phyloP scores from a whole-genome alignment of 2,797 vertebrate species.

The Pseudochromis fuscus region DNA sequence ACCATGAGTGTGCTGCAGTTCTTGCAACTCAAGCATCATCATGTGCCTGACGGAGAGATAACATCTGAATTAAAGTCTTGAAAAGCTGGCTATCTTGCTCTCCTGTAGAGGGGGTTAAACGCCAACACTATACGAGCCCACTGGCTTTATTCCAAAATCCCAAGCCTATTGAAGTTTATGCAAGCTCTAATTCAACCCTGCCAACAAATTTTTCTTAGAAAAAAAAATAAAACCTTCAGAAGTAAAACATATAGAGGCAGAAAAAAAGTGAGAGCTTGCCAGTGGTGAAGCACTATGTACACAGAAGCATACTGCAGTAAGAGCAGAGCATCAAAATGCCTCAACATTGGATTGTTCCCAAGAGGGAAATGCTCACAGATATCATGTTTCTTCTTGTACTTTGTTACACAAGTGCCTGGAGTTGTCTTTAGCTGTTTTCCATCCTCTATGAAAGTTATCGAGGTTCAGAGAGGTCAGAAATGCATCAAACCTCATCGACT shows the following conservation, averaged over 20 bases:
- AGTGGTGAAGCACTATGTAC: constrained; percentile 41
- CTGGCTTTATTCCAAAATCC: constrained; percentile 55
- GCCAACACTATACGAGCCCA: constrained; percentile 38
- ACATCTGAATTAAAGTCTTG: constrained; percentile 56
- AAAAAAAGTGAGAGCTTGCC: constrained; percentile 32
- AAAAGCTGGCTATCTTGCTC: constrained; percentile 29
- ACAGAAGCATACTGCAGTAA: constrained; percentile 55
- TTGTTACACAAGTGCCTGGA: constrained; percentile 72
- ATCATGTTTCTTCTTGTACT: constrained; percentile 80
- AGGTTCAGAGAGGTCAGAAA: constrained; percentile 61
- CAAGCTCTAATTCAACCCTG: constrained; percentile 58
- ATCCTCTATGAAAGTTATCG: constrained; percentile 37
- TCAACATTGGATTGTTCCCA: constrained; percentile 66
- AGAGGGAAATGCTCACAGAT: constrained; percentile 69
- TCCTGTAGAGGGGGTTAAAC: constrained; percentile 63
- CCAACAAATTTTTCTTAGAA: constrained; percentile 66
- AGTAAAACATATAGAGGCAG: constrained; percentile 2
- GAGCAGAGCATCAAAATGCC: constrained; percentile 59
- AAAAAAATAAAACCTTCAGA: constrained; percentile 29
- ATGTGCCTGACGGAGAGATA: constrained; percentile 49
- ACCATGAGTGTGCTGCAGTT: constrained; percentile 14
- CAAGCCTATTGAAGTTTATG: constrained; percentile 66
- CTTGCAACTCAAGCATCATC: constrained; percentile 33
- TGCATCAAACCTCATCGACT: constrained; percentile 25
- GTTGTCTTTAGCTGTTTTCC: constrained; percentile 60